Evolutionary conservation across 2,113 vertebrate genomes (phyloP).

Genomic region (Pollachius pollachius): DNA sequence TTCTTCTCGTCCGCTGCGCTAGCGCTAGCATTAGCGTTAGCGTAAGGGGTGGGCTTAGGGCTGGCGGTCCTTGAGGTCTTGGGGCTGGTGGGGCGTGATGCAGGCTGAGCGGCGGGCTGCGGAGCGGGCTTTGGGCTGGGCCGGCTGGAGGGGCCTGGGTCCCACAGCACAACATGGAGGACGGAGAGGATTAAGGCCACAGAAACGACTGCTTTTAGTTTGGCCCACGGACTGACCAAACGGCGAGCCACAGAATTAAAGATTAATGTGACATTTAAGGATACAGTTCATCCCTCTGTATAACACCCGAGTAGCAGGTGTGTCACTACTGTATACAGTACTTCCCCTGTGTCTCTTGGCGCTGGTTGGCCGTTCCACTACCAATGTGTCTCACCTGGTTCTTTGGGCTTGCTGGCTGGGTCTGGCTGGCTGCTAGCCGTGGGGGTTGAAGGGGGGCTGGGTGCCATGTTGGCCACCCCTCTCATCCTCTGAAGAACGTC

Average conservation of each 20-base stretch:
- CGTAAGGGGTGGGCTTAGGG: conserved; percentile 26
- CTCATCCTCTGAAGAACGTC: conserved; percentile 75
- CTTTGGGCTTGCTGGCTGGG: conserved; percentile 25
- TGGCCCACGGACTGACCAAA: no score
- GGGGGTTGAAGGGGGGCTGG: conserved; percentile 17
- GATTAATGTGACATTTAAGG: no score
- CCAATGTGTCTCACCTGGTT: conserved; percentile 9
- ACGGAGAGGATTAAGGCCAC: no score
- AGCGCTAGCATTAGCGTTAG: conserved; percentile 1
- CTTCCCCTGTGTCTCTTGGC: no score
- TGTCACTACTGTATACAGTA: no score
- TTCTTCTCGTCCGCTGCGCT: conserved; percentile 74
- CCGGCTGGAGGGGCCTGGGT: conserved; percentile 37
- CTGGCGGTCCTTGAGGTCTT: neutral
- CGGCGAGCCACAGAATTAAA: no score
- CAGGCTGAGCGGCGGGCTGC: conserved; percentile 21
- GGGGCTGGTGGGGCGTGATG: conserved; percentile 12
- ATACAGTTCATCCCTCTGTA: no score
- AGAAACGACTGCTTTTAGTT: no score
- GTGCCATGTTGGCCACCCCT: conserved; percentile 58
- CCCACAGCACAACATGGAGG: neutral
- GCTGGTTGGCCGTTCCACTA: no score
- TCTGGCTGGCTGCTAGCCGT: conserved; percentile 1
- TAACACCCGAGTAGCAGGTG: no score
- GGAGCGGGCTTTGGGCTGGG: conserved; percentile 5